phyloP scores from a whole-genome alignment of 2,888 invertebrate genomes.

The Camptogramma bilineatum region DNA sequence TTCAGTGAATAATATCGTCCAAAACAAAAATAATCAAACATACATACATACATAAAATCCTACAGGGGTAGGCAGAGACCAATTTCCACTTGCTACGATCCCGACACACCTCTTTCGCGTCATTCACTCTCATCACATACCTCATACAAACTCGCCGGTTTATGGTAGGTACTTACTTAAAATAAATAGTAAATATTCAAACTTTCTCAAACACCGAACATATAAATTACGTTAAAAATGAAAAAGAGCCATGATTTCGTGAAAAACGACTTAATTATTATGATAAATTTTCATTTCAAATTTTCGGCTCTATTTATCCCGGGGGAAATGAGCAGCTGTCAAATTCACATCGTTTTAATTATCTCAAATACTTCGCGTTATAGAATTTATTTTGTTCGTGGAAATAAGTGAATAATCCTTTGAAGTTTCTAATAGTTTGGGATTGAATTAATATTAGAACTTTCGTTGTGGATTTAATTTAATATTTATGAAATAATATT shows the following conservation, averaged over 20 bases:
- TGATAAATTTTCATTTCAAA: constrained; percentile 34
- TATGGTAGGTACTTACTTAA: no score
- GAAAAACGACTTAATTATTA: constrained; percentile 36
- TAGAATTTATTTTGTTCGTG: constrained; percentile 24
- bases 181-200: constrained; percentile 1
- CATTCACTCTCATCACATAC: no score
- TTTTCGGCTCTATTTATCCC: constrained; percentile 30
- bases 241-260: constrained; percentile 24
- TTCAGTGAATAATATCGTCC: no score
- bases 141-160: no score
- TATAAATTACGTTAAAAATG: constrained; percentile 23
- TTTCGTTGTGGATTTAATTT: background rate
- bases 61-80: no score
- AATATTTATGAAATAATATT: background rate
- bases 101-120: no score
- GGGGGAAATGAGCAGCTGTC: constrained; percentile 30
- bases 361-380: constrained; percentile 15
- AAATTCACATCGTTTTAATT: constrained; percentile 36
- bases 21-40: no score
- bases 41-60: no score
- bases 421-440: constrained; percentile 9
- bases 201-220: constrained; percentile 1
- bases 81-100: no score
- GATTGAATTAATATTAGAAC: background rate
- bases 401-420: constrained; percentile 13